Conservation (phyloP, 2,888 invertebrate genomes). For the Ochropleura leucogaster region DNA sequence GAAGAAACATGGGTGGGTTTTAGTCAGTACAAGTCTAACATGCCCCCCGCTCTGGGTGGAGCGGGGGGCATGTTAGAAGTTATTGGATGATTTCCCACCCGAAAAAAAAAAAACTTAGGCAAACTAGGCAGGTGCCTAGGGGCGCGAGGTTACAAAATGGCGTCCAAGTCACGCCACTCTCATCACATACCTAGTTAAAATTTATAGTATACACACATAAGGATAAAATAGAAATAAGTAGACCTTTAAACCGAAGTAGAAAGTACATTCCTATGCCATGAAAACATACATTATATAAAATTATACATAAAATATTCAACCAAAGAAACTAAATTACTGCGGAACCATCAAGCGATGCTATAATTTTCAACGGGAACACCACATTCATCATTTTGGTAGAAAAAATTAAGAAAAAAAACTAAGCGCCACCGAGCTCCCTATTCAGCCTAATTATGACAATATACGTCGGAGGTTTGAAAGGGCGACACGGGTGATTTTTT, state of each 20-base stretch:
- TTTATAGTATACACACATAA: no score
- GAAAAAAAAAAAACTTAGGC: no score
- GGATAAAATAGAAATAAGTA: not conserved
- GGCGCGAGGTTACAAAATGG: no score
- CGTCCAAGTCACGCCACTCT: no score
- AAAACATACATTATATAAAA: not conserved
- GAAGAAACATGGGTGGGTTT: no score
- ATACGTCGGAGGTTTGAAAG: conserved; percentile 83
- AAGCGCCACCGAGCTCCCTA: conserved; percentile 79
- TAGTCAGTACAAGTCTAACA: no score
- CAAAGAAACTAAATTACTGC: conserved; percentile 9
- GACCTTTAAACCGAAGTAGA: not conserved
- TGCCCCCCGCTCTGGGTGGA: no score
- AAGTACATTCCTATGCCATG: not conserved
- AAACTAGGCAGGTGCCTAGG: no score
- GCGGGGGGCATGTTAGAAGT: no score
- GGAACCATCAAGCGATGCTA: conserved; percentile 35
- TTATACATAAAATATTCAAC: not conserved
- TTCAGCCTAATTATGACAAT: conserved; percentile 86
- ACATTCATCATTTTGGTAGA: conserved; percentile 70
- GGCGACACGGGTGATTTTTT: conserved; percentile 71
- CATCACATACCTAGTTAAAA: no score
- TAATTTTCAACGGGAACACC: conserved; percentile 56
- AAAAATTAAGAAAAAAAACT: conserved; percentile 74
- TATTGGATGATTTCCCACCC: no score